Base-by-base conservation (phyloP, 2,888 invertebrate species). In the Andrena hattorfiana region DNA sequence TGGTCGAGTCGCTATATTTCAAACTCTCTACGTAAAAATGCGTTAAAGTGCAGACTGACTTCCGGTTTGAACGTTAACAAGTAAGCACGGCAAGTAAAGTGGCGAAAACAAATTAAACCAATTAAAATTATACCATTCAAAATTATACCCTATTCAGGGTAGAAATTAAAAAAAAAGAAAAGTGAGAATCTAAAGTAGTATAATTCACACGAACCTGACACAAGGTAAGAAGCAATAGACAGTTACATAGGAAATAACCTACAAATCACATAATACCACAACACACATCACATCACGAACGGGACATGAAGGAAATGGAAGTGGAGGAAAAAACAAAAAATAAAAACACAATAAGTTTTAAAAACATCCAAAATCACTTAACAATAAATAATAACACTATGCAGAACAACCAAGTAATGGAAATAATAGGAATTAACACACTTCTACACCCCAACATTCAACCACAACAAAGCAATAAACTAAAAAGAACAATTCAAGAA, bases 371-470 rank as follows among this genome's bases (percentile, higher is more conserved):
- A 35, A 10, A 3, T 10, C 10, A 2, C 35, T 3, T 2, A 35
- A 10, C 35, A 35, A 35, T 49, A 16, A n/a, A 49, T 0, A 49
- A 49, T 5, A 49, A 49, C 7, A 49, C 6, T 5, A n/a, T 2
- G 1, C 49, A 2, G 49, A 49, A n/a, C n/a, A 49, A 49, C 0
- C 6, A 49, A 49, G 16, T 49, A 49, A 4, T 4, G 49, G 49
- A 49, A 49, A 49, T 49, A 49, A n/a, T 49, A 49, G 49, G 49
- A 49, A 16, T 49, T 5, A 48, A 48, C 48, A 48, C 48, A 13
- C 0, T 1, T 0, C 48, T 3, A 48, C n/a, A n/a, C 3, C 5
- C 13, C n/a, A n/a, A n/a, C n/a, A 16, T 0, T 4, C n/a, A n/a
- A 0, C 0, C 49, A 49, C 49, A 49, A 49, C n/a, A 49, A 49